phyloP scores from a whole-genome alignment of 2,888 invertebrate species.

The Mamestra brassicae region DNA sequence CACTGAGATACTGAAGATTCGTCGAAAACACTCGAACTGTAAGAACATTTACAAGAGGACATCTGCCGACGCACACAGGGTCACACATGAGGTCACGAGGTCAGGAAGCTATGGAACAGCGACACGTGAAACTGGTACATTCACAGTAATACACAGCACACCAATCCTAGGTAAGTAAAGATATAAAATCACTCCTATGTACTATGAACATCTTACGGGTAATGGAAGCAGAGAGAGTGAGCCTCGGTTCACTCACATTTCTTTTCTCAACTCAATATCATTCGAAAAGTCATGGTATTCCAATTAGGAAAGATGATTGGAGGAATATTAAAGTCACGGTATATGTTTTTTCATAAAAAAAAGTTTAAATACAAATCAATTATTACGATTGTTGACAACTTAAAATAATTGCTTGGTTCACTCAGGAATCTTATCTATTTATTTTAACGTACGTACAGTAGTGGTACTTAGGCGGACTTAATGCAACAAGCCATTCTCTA shows the following conservation, averaged over 20 bases:
- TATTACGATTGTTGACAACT: neutral
- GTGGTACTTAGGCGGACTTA: too few species aligned
- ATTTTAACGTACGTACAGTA: too few species aligned
- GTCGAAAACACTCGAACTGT: conserved; percentile 25
- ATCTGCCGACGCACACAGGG: conserved; percentile 31
- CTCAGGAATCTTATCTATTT: neutral
- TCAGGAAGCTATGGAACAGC: conserved; percentile 61
- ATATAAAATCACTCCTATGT: conserved; percentile 64
- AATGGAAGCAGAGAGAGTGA: conserved; percentile 35
- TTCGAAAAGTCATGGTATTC: neutral
- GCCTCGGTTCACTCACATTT: neutral
- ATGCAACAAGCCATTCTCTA: too few species aligned
- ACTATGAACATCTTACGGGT: conserved; percentile 38
- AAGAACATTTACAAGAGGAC: conserved; percentile 56
- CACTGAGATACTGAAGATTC: conserved; percentile 52
- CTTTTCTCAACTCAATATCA: too few species aligned
- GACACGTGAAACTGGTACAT: conserved; percentile 56
- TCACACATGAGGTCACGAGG: conserved; percentile 41
- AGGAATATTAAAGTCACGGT: conserved; percentile 8
- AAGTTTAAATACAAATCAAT: too few species aligned
- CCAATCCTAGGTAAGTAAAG: conserved; percentile 64
- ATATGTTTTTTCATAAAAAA: neutral
- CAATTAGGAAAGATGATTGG: neutral
- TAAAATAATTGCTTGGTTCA: neutral
- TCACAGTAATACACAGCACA: conserved; percentile 62